Evolutionary conservation across 2,888 invertebrate genomes (phyloP).

Genomic region (Anoncus sp.): DNA sequence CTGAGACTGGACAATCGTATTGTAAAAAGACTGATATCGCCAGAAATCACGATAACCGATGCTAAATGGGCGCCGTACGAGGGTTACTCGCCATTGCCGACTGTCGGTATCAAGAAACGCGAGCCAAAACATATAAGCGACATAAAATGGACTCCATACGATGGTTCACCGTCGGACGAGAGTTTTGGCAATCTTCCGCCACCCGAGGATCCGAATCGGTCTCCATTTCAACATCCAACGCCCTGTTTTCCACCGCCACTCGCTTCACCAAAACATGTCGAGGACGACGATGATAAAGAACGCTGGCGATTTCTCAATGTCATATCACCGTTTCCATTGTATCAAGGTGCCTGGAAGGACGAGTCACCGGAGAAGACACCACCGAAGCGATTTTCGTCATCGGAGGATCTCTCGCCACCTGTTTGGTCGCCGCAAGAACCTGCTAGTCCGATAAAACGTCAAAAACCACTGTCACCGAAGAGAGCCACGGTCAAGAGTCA

Average conservation of each 20-base stretch:
- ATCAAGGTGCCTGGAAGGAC: slow-evolving; percentile 81
- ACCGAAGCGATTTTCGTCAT: slow-evolving; percentile 65
- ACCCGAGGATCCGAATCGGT: slow-evolving; percentile 70
- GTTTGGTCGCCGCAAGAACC: slow-evolving; percentile 77
- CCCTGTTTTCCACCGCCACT: slow-evolving; percentile 79
- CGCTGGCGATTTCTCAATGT: slow-evolving; percentile 80
- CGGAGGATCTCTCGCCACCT: slow-evolving; percentile 73
- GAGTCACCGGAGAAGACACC: slow-evolving; percentile 79
- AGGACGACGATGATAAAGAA: slow-evolving; percentile 77
- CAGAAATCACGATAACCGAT: slow-evolving; percentile 76
- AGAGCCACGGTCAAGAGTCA: slow-evolving; percentile 68
- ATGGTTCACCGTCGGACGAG: slow-evolving; percentile 71
- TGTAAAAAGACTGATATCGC: slow-evolving; percentile 78
- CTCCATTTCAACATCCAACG: slow-evolving; percentile 77
- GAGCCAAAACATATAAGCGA: slow-evolving; percentile 79
- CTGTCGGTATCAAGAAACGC: slow-evolving; percentile 78
- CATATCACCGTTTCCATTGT: slow-evolving; percentile 80
- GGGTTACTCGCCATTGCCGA: slow-evolving; percentile 79
- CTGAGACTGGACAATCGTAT: slow-evolving; percentile 76
- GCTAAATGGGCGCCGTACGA: slow-evolving; percentile 81
- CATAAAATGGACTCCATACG: slow-evolving; percentile 80
- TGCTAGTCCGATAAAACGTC: slow-evolving; percentile 62
- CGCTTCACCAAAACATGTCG: slow-evolving; percentile 63
- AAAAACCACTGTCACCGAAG: slow-evolving; percentile 70
- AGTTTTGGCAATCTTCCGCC: slow-evolving; percentile 64